Evolutionary conservation across 1,140 invertebrate genomes (phyloP), one percentile per base, ranked within the genome.

Genomic region (Zelostemma sp.): DNA sequence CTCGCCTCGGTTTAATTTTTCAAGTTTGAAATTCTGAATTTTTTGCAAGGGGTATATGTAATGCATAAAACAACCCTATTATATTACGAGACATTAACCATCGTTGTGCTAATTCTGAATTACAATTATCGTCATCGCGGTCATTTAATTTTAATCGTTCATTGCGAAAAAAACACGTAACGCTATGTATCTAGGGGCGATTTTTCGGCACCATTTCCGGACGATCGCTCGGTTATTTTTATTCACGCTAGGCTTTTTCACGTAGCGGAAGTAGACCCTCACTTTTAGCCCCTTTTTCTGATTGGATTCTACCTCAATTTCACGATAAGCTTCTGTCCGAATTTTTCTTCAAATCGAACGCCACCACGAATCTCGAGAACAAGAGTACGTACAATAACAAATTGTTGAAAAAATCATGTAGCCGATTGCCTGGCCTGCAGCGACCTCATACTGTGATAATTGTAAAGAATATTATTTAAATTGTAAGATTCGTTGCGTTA

Each of bases 391-490:
- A 65, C 18, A 58, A 64, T 71, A 66, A 72, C 21, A 38, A 61
- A 67, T 21, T 41, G 38, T 59, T 70, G 41, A 38, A 48, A 66
- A 48, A 43, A 55, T 47, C 38, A 51, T 63, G 65, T 72, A 73
- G 69, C 68, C 33, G 70, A 55, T 64, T 50, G 66, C 78, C n/a
- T 78, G 72, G 74, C 71, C 79, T 83, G 74, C 84, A 82, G 83
- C 81, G 81, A 83, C 79, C 80, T 85, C 84, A 83, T 78, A 74
- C 84, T 85, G 83, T 85, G 83, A 85, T 85, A 85, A 82, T 76
- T 83, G 74, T 80, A 83, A 82, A 79, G 82, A 78, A 83, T 84
- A 83, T 82, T 81, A 80, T 82, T 82, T 84, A 80, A 80, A 80
- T 78, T 75, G 73, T 80, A 81, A 78, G 76, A 76, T 76, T 79